phyloP scores from a whole-genome alignment of 2,888 invertebrate species.

The Synanthedon tipuliformis region DNA sequence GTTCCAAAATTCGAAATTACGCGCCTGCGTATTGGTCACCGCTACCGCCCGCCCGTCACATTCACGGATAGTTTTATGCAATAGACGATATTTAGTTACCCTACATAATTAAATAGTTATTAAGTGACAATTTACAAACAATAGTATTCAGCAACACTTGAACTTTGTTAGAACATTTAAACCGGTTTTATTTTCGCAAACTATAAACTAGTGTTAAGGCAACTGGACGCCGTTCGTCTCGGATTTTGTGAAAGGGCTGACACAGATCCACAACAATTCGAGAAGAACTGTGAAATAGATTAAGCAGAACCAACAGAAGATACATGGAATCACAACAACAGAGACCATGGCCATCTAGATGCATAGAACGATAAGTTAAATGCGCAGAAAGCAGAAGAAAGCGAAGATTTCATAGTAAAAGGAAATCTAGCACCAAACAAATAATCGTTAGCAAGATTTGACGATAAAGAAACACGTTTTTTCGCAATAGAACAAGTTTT shows the following conservation, averaged over 20 bases:
- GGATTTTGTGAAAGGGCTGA: slow-evolving; percentile 60
- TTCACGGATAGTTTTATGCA: slow-evolving; percentile 66
- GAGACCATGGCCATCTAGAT: slow-evolving; percentile 46
- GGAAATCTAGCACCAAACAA: slow-evolving; percentile 52
- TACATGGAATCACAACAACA: slow-evolving; percentile 41
- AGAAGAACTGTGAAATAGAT: slow-evolving; percentile 43
- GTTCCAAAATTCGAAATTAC: slow-evolving; percentile 49
- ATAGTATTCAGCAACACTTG: slow-evolving; percentile 69
- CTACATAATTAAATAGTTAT: slow-evolving; percentile 62
- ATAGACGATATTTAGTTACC: slow-evolving; percentile 61
- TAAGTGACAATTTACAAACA: slow-evolving; percentile 57
- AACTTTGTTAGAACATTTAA: slow-evolving; percentile 42
- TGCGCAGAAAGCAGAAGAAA: slow-evolving; percentile 57
- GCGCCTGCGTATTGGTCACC: slow-evolving; percentile 57
- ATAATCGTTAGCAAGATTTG: slow-evolving; percentile 65
- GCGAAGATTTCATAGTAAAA: slow-evolving; percentile 60
- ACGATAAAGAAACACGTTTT: slow-evolving; percentile 71
- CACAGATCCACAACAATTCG: slow-evolving; percentile 58
- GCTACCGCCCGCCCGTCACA: slow-evolving; percentile 62
- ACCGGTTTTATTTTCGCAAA: slow-evolving; percentile 58
- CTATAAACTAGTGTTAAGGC: slow-evolving; percentile 64
- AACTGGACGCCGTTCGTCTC: slow-evolving; percentile 58
- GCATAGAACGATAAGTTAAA: slow-evolving; percentile 54
- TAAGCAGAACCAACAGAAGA: slow-evolving; percentile 35
- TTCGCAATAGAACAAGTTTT: slow-evolving; percentile 73